Conservation (phyloP, 2,113 vertebrate species). For the Oenanthe oenanthe region DNA sequence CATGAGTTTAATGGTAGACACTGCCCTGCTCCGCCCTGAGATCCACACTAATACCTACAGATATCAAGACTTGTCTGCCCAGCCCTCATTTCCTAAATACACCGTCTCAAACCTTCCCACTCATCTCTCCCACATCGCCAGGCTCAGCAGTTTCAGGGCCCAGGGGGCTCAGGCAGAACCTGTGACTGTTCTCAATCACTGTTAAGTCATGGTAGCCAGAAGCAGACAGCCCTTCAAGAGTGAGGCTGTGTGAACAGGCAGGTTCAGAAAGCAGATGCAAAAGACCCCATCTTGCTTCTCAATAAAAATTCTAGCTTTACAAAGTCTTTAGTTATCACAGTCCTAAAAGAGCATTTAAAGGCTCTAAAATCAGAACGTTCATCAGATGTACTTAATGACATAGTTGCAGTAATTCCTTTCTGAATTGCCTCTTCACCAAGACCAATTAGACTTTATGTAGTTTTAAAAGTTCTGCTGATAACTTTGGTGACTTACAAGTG, state of each 20-base stretch:
- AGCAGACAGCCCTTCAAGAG: not conserved
- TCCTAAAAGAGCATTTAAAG: not conserved
- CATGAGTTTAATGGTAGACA: not conserved
- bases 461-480: not conserved
- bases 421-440: not conserved
- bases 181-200: not conserved
- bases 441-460: not conserved
- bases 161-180: not conserved
- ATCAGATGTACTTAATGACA: not conserved
- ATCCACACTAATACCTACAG: not conserved
- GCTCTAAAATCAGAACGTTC: not conserved
- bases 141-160: not conserved
- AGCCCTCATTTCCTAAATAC: not conserved
- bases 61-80: not conserved
- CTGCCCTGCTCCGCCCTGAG: accelerated
- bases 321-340: not conserved
- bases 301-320: not conserved
- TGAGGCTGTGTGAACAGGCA: not conserved
- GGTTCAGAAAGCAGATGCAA: not conserved
- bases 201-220: not conserved
- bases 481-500: not conserved
- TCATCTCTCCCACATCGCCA: not conserved
- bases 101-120: not conserved
- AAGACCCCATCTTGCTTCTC: not conserved
- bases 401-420: not conserved